Conservation (phyloP, 2,113 vertebrate species). For the Meles meles region DNA sequence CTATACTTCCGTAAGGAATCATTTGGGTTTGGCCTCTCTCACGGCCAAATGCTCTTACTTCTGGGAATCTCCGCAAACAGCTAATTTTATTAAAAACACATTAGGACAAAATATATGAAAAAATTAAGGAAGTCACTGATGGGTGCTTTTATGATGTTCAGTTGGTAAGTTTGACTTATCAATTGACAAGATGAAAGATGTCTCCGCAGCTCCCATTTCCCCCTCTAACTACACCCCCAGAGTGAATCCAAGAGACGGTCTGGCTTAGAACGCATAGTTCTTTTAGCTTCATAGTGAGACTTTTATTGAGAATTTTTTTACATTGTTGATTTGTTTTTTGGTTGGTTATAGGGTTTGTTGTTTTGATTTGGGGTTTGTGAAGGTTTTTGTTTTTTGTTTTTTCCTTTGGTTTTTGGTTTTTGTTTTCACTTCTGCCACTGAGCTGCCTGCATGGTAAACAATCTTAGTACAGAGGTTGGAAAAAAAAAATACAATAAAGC, state of each 20-base stretch:
- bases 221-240: background rate
- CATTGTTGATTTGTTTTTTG: background rate
- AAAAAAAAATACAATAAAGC: conserved; percentile 16
- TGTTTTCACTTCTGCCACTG: background rate
- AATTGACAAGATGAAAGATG: background rate
- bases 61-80: conserved; percentile 42
- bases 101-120: conserved; percentile 45
- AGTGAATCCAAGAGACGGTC: background rate
- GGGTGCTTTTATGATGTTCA: conserved; percentile 20
- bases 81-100: conserved; percentile 56
- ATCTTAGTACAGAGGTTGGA: background rate
- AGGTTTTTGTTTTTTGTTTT: background rate
- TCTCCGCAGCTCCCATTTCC: background rate
- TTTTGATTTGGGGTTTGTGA: background rate
- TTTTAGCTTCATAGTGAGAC: background rate
- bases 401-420: background rate
- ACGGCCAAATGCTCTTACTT: conserved; percentile 41
- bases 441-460: background rate
- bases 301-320: background rate
- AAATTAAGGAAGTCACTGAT: conserved; percentile 51
- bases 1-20: conserved; percentile 4
- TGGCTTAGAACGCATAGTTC: background rate
- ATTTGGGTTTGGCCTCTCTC: conserved; percentile 27
- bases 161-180: background rate
- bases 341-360: background rate